Base-by-base conservation (phyloP, 2,113 vertebrate genomes). In the Sinocyclocheilus grahami region DNA sequence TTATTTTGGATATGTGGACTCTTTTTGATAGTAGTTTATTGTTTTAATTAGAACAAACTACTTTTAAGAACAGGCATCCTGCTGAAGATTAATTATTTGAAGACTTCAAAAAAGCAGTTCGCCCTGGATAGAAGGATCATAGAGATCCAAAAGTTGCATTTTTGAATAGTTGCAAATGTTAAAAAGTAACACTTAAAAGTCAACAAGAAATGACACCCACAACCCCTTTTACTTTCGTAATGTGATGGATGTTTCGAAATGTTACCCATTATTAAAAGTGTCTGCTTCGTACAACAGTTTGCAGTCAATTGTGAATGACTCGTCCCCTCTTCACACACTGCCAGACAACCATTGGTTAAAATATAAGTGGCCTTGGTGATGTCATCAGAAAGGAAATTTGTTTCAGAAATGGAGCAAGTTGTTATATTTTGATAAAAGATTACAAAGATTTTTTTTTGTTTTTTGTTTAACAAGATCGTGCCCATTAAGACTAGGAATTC, bases 11-110 rank as follows among this genome's bases (percentile, higher is more conserved):
- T 77, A 16, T n/a, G 39, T 37, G 69, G 11, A 20, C 37, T 42
- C 51, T 42, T 42, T 74, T 55, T 85, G 55, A 65, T 65, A 53
- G 46, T 67, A 58, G 87, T 86, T 86, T 86, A 84, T 81, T 84
- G 82, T 84, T 81, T 8, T 69, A 51, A 76, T 46, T 58, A 33
- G 46, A 42, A 30, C 42, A 55, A 84, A 60, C 76, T 72, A 81
- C 72, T 85, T 86, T 51, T 86, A 51, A 30, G 30, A 83, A 48
- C n/a, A 85, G 27, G 24, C 37, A 16, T 76, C 18, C 42, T 65
- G 39, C n/a, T 55, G 42, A 9, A 46, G 13, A 55, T 24, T 4
- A 24, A 48, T 30, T 60, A 69, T 53, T 71, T 33, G n/a, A n/a
- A n/a, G n/a, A n/a, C n/a, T n/a, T n/a, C n/a, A n/a, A n/a, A n/a